Evolutionary conservation across 1,140 invertebrate species (phyloP).

Genomic region (Zaprionus capensis): DNA sequence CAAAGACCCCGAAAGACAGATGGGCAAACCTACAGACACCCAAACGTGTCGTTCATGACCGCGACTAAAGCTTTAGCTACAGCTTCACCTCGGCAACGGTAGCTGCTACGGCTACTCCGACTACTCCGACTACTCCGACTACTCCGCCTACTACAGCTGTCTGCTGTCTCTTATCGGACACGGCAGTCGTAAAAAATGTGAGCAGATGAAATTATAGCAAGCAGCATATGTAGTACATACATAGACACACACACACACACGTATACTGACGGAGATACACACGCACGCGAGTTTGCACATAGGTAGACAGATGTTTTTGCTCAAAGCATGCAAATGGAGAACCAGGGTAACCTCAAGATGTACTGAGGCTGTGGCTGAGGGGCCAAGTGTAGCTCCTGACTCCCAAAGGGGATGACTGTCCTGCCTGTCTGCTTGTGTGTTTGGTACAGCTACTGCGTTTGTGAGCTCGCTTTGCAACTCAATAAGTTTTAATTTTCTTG

Average conservation of each 20-base stretch:
- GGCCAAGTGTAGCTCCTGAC: slow-evolving; percentile 17
- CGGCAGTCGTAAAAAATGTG: slow-evolving; percentile 59
- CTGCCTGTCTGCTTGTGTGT: background rate
- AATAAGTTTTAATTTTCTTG: slow-evolving; percentile 80
- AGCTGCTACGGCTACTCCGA: background rate
- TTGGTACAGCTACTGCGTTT: background rate
- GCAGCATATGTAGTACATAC: slow-evolving; percentile 32
- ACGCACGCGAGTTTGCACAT: background rate
- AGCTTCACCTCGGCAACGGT: background rate
- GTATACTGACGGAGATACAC: background rate
- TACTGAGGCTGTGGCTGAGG: slow-evolving; percentile 23
- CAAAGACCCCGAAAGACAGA: slow-evolving; percentile 56
- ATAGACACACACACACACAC: background rate
- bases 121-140: slow-evolving; percentile 4
- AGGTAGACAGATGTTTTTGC: slow-evolving; percentile 63
- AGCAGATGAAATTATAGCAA: slow-evolving; percentile 69
- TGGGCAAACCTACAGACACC: background rate
- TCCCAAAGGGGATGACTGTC: slow-evolving; percentile 46
- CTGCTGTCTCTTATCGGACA: slow-evolving; percentile 59
- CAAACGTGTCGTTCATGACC: slow-evolving; percentile 2
- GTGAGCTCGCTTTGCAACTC: slow-evolving; percentile 70
- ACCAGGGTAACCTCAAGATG: slow-evolving; percentile 24
- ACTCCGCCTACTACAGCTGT: slow-evolving; percentile 38
- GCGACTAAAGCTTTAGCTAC: background rate
- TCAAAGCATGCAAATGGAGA: slow-evolving; percentile 68